Percentiles rank a stretch among this genome's conserved stretches.
These are phyloP conservation scores for Lichenostomus cassidix DNA, from an alignment of 2,113 vertebrate genomes.

Conservation along the genomic window DNA sequence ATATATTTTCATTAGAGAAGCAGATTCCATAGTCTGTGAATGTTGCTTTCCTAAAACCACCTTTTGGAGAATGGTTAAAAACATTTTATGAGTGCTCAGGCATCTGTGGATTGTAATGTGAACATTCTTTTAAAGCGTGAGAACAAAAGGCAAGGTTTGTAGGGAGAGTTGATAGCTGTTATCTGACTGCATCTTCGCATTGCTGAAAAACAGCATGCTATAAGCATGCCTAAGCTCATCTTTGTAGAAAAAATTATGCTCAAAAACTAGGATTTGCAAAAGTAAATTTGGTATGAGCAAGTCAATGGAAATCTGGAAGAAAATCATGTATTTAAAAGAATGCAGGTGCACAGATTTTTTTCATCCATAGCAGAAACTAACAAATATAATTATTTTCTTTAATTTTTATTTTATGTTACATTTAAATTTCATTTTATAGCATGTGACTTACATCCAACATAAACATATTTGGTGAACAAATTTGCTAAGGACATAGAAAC, in stretches of 20 bases:
- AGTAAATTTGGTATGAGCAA: background rate
- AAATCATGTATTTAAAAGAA: background rate
- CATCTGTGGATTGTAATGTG: background rate
- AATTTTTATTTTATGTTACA: background rate
- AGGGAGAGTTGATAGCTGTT: background rate
- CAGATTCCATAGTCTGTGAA: background rate
- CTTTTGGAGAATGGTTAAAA: background rate
- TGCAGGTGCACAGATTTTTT: background rate
- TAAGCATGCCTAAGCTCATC: background rate
- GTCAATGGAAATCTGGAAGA: background rate
- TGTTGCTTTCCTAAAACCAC: background rate
- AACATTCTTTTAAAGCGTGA: background rate
- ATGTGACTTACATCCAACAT: background rate
- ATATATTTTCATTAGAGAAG: background rate
- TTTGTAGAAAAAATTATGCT: background rate
- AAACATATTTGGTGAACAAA: background rate
- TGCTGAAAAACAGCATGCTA: background rate
- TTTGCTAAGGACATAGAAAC: background rate
- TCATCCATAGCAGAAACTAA: background rate
- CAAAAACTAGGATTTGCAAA: background rate
- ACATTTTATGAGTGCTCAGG: background rate
- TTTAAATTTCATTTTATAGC: background rate
- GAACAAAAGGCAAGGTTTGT: background rate
- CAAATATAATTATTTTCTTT: background rate
- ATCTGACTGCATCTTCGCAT: background rate